These are phyloP conservation scores for Nebria brevicollis DNA, from an alignment of 2,888 invertebrate genomes.

Conservation along the genomic window DNA sequence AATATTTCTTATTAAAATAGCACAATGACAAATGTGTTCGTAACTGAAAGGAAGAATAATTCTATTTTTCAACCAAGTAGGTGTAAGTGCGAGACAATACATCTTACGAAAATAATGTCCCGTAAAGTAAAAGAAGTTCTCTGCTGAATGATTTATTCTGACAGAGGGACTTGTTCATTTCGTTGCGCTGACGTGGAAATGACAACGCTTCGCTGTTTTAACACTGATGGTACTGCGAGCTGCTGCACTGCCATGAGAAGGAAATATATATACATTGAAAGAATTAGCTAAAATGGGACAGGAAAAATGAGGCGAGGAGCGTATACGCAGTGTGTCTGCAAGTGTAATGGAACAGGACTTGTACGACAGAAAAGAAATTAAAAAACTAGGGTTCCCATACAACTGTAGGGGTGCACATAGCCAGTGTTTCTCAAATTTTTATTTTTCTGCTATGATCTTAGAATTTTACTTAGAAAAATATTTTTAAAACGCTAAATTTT, in stretches of 20 bases:
- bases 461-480: neutral
- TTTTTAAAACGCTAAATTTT: too few species aligned
- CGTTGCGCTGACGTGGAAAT: slow-evolving; percentile 50
- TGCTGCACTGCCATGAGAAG: slow-evolving; percentile 46
- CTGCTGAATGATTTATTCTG: slow-evolving; percentile 46
- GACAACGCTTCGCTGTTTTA: slow-evolving; percentile 48
- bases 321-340: slow-evolving; percentile 30
- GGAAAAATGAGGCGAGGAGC: slow-evolving; percentile 56
- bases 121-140: slow-evolving; percentile 8
- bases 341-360: slow-evolving; percentile 55
- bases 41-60: too few species aligned
- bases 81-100: neutral
- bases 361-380: slow-evolving; percentile 58
- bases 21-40: too few species aligned
- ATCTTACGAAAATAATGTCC: slow-evolving; percentile 1
- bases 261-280: slow-evolving; percentile 58
- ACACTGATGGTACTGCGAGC: neutral
- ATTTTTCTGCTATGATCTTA: neutral
- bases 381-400: slow-evolving; percentile 52
- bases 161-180: slow-evolving; percentile 41
- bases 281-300: slow-evolving; percentile 60
- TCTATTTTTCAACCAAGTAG: too few species aligned
- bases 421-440: slow-evolving; percentile 25
- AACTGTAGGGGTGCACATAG: slow-evolving; percentile 19
- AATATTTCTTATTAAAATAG: too few species aligned